A percentile compares a stretch with the other conserved stretches of the same genome.
phyloP scores from a whole-genome alignment of 2,113 vertebrate species.

The Plestiodon gilberti region DNA sequence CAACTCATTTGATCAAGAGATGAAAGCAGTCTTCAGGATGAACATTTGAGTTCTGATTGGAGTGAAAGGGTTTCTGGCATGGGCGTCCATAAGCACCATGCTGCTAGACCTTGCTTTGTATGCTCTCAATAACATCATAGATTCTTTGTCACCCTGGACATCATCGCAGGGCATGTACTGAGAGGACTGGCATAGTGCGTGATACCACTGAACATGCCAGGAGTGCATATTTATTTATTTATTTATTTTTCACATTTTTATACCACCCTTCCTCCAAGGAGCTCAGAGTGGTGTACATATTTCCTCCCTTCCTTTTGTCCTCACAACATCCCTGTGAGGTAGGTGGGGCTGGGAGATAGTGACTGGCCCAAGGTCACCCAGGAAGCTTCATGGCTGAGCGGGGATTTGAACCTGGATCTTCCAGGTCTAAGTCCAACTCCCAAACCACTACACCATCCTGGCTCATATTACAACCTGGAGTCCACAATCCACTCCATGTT shows the following conservation, averaged over 20 bases:
- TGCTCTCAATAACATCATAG: neutral
- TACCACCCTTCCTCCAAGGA: too few species aligned
- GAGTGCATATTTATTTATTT: too few species aligned
- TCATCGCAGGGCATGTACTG: neutral
- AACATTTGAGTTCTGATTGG: neutral
- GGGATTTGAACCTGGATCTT: too few species aligned
- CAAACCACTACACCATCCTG: too few species aligned
- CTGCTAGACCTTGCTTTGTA: neutral
- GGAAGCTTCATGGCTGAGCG: too few species aligned
- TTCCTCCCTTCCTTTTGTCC: too few species aligned
- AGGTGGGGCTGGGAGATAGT: too few species aligned
- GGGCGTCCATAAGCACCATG: neutral
- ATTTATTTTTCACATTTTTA: too few species aligned
- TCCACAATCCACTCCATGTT: neutral
- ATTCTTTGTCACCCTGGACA: neutral
- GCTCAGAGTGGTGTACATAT: too few species aligned
- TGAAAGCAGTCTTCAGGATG: neutral
- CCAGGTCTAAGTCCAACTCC: too few species aligned
- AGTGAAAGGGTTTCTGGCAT: neutral
- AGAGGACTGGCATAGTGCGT: neutral
- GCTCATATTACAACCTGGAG: neutral
- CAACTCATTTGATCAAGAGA: neutral
- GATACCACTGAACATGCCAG: neutral
- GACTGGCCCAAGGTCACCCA: too few species aligned
- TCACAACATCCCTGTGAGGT: too few species aligned